Base-by-base conservation (phyloP, 2,888 invertebrate species). In the Strigamia transsilvanica region DNA sequence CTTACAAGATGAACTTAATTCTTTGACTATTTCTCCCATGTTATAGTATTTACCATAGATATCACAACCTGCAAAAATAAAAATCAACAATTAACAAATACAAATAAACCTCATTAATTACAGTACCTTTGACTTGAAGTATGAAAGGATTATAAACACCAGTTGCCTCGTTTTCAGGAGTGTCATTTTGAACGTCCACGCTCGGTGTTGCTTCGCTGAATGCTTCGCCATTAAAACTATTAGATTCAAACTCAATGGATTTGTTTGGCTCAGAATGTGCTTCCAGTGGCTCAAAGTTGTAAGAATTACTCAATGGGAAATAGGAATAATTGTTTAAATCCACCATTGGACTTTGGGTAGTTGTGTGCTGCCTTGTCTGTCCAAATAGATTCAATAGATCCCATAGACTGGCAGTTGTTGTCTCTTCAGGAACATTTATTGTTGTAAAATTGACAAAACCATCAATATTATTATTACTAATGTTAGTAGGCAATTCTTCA, bases 31-130 rank as follows among this genome's bases (percentile, higher is more conserved):
- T 27, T 51, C 80, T n/a, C 80, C 80, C 32, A 80, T 51, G 38
- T 61, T 61, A 56, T 80, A 42, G 32, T 61, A 80, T 18, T 61
- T 61, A 15, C 80, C 80, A 61, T 80, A 80, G 32, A 80, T 32
- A 38, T 80, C 80, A 42, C 80, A 80, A 51, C 80, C 80, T 80
- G 32, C 21, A 80, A 80, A 18, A 41, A 78, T 21, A 12, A 77
- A 77, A 15, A 18, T n/a, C 10, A 23, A 78, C 7, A 9, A 78
- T 1, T 13, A 12, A 46, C 5, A n/a, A 13, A 46, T 46, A 46
- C 9, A 78, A 78, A 78, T 27, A 27, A 27, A 3, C 1, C 2
- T 1, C 3, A 27, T 27, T n/a, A 2, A 13, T 32, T 78, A 61
- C 18, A 9, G 5, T 61, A 66, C 61, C 61, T 66, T 66, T 66